Evolutionary conservation across 2,888 invertebrate species (phyloP).

Genomic region (Mythimna loreyi): DNA sequence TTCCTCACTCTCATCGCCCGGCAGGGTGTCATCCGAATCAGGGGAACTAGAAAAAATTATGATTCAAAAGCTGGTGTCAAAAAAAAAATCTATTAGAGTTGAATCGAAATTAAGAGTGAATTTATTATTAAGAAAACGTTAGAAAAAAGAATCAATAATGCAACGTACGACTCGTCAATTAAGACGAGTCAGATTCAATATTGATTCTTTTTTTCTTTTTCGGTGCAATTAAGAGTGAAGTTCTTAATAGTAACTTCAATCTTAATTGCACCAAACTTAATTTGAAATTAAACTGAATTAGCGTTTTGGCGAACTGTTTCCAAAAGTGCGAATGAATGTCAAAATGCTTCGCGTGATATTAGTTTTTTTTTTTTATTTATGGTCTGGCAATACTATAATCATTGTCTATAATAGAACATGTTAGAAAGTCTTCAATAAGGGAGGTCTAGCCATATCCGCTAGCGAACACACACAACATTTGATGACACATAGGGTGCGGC

Average conservation of each 20-base stretch:
- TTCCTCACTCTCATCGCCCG: slow-evolving; percentile 95
- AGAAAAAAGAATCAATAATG: background rate
- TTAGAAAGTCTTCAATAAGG: background rate
- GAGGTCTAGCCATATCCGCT: slow-evolving; percentile 7
- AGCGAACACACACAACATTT: slow-evolving; percentile 26
- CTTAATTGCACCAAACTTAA: background rate
- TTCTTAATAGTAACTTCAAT: background rate
- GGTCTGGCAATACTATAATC: background rate
- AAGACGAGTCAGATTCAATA: no score
- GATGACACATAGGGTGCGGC: slow-evolving; percentile 66
- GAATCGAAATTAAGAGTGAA: background rate
- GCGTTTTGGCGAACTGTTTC: background rate
- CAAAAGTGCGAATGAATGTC: background rate
- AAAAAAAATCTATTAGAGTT: background rate
- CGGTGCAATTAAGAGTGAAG: no score
- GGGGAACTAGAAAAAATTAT: slow-evolving; percentile 92
- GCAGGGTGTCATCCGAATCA: slow-evolving; percentile 96
- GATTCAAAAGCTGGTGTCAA: slow-evolving; percentile 6
- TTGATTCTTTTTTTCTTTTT: no score
- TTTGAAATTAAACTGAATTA: background rate
- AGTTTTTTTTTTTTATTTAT: background rate
- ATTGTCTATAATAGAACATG: background rate
- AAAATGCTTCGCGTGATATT: background rate
- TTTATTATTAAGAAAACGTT: background rate
- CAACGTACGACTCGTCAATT: no score